Base-by-base conservation (phyloP, 2,888 invertebrate species). In the Drosophila antonietae region DNA sequence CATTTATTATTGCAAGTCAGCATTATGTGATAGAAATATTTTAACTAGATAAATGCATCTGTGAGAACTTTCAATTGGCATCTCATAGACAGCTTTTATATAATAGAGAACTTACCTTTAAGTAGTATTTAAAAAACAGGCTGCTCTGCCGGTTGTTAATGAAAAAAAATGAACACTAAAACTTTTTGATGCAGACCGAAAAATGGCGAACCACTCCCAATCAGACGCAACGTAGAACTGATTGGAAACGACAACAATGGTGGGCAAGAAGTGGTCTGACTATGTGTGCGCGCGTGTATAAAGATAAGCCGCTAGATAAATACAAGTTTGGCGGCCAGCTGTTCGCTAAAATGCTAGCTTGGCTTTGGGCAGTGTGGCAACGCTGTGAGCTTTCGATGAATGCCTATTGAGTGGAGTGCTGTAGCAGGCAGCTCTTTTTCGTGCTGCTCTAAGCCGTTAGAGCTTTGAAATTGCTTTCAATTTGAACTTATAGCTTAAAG, bases 281-380 rank as follows among this genome's bases (percentile, higher is more conserved):
- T 59, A 31, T 43, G 52, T 37, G 61, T 56, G 72, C 69, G 61
- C 59, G 72, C 69, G 78, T 66, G 66, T 65, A 65, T 47, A 56
- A 39, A 68, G 75, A 83, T 75, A 83, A 75, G 79, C 64, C 31
- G 59, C 65, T 78, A 86, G 87, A 83, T 83, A 86, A 87, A 83
- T 83, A 83, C 84, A 69, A 66, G 81, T 81, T 78, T 61, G 44
- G 35, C 57, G 23, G 44, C 20, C 81, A 81, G 85, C 85, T 81
- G 83, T 67, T 67, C 10, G 28, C 20, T 10, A 55, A 23, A 23
- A 28, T n/a, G 55, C 52, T 9, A 6, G 41, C 55, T 37, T 14
- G 31, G 73, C 81, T 81, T 53, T 51, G 28, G 1, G 10, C n/a
- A 12, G 23, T 23, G 37, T 62, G 61, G 51, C 71, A 71, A 60